Evolutionary conservation across 2,797 vertebrate genomes (phyloP), one percentile per base, ranked within the genome.

Genomic region (Mallotus villosus): DNA sequence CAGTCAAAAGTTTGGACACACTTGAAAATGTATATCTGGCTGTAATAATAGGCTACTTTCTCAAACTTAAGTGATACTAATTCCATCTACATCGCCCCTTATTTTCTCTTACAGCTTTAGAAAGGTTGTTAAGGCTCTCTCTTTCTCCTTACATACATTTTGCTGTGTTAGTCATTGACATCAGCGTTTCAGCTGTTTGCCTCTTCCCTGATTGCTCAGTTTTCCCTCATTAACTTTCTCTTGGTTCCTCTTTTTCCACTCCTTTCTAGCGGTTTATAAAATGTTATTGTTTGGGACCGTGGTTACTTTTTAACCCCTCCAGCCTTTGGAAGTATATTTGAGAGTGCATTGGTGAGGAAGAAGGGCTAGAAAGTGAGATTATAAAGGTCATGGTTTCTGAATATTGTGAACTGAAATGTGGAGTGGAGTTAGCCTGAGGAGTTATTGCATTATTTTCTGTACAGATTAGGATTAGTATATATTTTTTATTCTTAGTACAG

Each of bases 211-310:
- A 34, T 34, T 34, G 1, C 7, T 29, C 29, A 2, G 7, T 34
- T 34, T 46, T 46, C 41, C 41, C 41, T 46, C 9, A 11, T 3
- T 21, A 37, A 68, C 59, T 11, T 58, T 1, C 11, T 57, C 63
- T 67, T 27, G 73, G 72, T 81, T 7, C 32, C 5, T 34, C 2
- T 6, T 8, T 34, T 34, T 34, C 29, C 62, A 9, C 14, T 27
- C 76, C 80, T 78, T 77, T 73, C 72, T 67, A 60, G 46, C 53
- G 76, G 37, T 32, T 46, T 72, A 62, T 79, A 61, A 80, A 81
- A 60, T 11, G 82, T 78, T 79, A 79, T 84, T 79, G 77, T 65
- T 72, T 59, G 67, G 21, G 60, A 66, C 66, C 27, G 72, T 27
- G 69, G 71, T 80, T 76, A 24, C 68, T 61, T 32, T 71, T 32